phyloP scores from a whole-genome alignment of 1,140 invertebrate genomes.

The Drosophila carrolli region DNA sequence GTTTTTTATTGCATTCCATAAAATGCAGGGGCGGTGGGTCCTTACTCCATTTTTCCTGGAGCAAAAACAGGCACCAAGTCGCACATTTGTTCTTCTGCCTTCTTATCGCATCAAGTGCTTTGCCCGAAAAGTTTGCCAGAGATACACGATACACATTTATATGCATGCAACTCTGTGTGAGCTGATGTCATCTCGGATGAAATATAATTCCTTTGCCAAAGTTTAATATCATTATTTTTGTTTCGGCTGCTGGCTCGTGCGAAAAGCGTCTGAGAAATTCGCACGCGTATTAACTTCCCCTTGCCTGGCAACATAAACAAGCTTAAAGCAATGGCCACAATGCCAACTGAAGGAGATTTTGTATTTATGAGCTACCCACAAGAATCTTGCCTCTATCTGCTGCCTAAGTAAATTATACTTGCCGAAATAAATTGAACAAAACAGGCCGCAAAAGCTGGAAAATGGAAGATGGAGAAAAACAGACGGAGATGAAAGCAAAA shows the following conservation, averaged over 20 bases:
- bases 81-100: conserved; percentile 22
- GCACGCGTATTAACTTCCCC: conserved; percentile 78
- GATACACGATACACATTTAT: conserved; percentile 15
- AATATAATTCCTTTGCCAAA: conserved; percentile 74
- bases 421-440: conserved; percentile 59
- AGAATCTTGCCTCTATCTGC: conserved; percentile 17
- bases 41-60: neutral
- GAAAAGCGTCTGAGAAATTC: conserved; percentile 62
- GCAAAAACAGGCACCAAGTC: conserved; percentile 11
- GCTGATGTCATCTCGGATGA: conserved; percentile 74
- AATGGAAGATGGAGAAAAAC: conserved; percentile 2
- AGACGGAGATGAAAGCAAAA: conserved; percentile 37
- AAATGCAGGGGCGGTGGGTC: conserved; percentile 41
- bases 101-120: conserved; percentile 49
- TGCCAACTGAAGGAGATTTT: conserved; percentile 69
- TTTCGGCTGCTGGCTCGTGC: conserved; percentile 24
- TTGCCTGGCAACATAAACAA: conserved; percentile 68
- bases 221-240: conserved; percentile 59
- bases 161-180: conserved; percentile 49
- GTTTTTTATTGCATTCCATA: conserved; percentile 79
- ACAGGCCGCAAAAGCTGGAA: conserved; percentile 27
- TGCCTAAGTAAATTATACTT: conserved; percentile 65
- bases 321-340: conserved; percentile 52
- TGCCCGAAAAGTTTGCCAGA: conserved; percentile 36
- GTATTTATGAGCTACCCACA: conserved; percentile 68